Percentiles rank a stretch among this genome's conserved stretches.
phyloP scores from a whole-genome alignment of 1,140 invertebrate species.

The Condylostylus longicornis region DNA sequence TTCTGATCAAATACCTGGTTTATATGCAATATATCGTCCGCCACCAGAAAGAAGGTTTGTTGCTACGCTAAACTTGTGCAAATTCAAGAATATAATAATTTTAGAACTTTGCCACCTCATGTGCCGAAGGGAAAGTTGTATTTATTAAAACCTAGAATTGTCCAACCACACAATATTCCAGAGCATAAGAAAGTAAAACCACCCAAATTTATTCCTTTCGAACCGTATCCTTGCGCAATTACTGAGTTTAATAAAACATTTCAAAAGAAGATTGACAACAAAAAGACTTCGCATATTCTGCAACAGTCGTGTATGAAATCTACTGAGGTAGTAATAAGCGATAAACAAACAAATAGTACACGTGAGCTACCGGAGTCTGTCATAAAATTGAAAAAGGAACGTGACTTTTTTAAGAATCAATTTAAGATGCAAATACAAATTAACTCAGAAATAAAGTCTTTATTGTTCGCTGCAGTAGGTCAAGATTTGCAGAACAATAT shows the following conservation, averaged over 20 bases:
- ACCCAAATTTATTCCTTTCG: slow-evolving; percentile 75
- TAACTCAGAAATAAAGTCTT: slow-evolving; percentile 81
- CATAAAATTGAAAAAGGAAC: slow-evolving; percentile 39
- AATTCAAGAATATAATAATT: too few relatives aligned
- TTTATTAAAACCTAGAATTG: slow-evolving; percentile 20
- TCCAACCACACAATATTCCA: slow-evolving; percentile 6
- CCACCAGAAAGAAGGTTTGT: slow-evolving; percentile 14
- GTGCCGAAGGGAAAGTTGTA: slow-evolving; percentile 25
- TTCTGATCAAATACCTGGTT: slow-evolving; percentile 19
- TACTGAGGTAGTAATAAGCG: slow-evolving; percentile 47
- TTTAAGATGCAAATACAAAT: slow-evolving; percentile 63
- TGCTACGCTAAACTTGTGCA: too few relatives aligned
- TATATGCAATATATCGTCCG: slow-evolving; percentile 22
- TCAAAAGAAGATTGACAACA: slow-evolving; percentile 23
- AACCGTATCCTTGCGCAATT: slow-evolving; percentile 74
- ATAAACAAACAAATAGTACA: slow-evolving; percentile 48
- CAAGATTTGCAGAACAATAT: slow-evolving; percentile 82
- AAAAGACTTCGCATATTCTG: slow-evolving; percentile 31
- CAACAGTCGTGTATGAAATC: slow-evolving; percentile 19
- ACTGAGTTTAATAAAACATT: slow-evolving; percentile 48
- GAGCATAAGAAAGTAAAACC: slow-evolving; percentile 45
- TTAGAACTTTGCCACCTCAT: slow-evolving; percentile 17
- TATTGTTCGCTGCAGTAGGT: slow-evolving; percentile 83
- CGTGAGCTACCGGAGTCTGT: slow-evolving; percentile 32
- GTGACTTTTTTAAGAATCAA: slow-evolving; percentile 50